Base-by-base conservation (phyloP, 2,888 invertebrate species). In the Noctua fimbriata region DNA sequence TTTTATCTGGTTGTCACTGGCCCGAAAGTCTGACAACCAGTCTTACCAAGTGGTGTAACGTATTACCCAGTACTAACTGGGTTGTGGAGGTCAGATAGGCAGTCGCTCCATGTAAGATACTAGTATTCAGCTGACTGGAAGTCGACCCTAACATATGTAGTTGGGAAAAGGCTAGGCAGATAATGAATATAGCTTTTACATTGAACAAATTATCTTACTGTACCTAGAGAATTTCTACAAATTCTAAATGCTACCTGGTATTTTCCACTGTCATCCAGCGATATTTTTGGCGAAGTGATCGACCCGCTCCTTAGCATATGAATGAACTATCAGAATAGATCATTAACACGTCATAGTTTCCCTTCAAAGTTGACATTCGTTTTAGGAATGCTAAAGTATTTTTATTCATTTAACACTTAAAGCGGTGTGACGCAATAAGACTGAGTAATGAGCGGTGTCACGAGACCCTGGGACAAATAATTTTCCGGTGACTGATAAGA, bases 401-500 rank as follows among this genome's bases (percentile, higher is more conserved):
- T 74, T 73, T 80, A 67, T 72, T 73, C 63, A 14, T 72, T 81
- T n/a, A n/a, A 32, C 71, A 65, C 65, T 24, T 75, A 14, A 18
- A 12, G 49, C n/a, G 36, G 41, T 49, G 77, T 81, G 84, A 84
- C 78, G 84, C 67, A 74, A 58, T 32, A 28, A 47, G 3, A 44
- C 32, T 76, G 47, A 73, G 44, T 83, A 55, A 81, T 72, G 65
- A 65, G 36, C n/a, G n/a, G 52, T 84, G 78, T 84, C 84, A 84
- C 72, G 69, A 84, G 81, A 84, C 84, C 44, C 66, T 73, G 76
- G 74, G 58, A 78, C 65, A 36, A 72, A 81, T 55, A 65, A 81
- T 78, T 84, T 84, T 81, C 72, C 81, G n/a, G 67, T 58, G 71
- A 14, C 72, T 69, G 84, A 84, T 84, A 84, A 69, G 52, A 80